phyloP scores from a whole-genome alignment of 2,797 vertebrate species.

The Gallinago solitaria region DNA sequence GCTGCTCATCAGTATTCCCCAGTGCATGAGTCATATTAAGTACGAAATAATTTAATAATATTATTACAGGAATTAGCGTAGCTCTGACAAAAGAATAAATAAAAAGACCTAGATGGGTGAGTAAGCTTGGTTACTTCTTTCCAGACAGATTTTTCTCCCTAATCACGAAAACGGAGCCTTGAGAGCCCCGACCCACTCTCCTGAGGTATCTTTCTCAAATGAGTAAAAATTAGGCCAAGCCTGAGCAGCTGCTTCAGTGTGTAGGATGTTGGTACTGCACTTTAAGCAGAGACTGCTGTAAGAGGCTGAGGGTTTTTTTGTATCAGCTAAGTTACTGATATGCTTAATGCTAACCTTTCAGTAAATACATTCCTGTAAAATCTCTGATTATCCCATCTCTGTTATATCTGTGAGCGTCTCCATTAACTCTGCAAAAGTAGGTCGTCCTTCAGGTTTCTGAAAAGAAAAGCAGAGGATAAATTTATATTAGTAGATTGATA shows the following conservation, averaged over 20 bases:
- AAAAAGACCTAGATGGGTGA: background rate
- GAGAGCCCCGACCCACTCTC: background rate
- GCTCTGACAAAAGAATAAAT: background rate
- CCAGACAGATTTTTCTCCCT: background rate
- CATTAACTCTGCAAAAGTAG: slow-evolving; percentile 69
- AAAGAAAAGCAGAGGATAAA: slow-evolving; percentile 30
- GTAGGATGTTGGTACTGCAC: background rate
- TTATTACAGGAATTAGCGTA: background rate
- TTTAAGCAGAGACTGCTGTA: background rate
- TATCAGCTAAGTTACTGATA: background rate
- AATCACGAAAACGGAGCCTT: background rate
- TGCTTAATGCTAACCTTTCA: background rate
- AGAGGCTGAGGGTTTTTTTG: background rate
- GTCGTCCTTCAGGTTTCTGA: slow-evolving; percentile 74
- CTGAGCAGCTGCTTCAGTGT: background rate
- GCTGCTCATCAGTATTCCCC: background rate
- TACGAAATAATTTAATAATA: background rate
- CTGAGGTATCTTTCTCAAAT: background rate
- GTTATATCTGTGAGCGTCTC: slow-evolving; percentile 51
- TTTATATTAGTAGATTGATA: background rate
- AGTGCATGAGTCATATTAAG: background rate
- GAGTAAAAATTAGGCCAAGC: background rate
- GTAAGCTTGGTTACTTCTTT: background rate
- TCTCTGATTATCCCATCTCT: slow-evolving; percentile 40
- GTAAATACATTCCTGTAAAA: background rate